phyloP scores from a whole-genome alignment of 2,113 vertebrate species.

The Andinoacara biseriatus region DNA sequence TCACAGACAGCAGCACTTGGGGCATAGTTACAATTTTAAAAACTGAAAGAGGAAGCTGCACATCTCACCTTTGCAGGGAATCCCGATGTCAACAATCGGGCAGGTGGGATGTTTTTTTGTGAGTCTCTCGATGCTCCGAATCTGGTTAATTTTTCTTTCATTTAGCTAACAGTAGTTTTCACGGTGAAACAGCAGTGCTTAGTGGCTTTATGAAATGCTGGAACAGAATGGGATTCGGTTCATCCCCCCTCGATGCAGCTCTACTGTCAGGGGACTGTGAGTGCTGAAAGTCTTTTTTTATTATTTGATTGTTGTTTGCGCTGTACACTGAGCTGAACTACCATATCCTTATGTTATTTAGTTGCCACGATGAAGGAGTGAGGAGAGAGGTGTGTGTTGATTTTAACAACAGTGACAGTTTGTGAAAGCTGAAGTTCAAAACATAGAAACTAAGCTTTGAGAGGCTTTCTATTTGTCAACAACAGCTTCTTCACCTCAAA shows the following conservation, averaged over 20 bases:
- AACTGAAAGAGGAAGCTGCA: not conserved
- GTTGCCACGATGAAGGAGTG: not conserved
- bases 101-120: not conserved
- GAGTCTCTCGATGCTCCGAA: not conserved
- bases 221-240: not conserved
- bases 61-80: not conserved
- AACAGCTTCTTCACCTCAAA: slow-evolving; percentile 45
- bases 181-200: not conserved
- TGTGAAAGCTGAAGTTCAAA: not conserved
- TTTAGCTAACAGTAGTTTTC: not conserved
- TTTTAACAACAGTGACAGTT: not conserved
- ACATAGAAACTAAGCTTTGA: slow-evolving; percentile 7
- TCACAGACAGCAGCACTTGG: not conserved
- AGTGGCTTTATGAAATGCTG: not conserved
- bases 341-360: not conserved
- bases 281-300: not conserved
- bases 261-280: not conserved
- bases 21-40: not conserved
- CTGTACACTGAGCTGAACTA: not conserved
- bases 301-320: slow-evolving; percentile 5
- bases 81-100: not conserved
- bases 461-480: slow-evolving; percentile 34
- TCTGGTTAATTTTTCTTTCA: not conserved
- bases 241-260: not conserved
- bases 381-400: not conserved